Percentiles rank a stretch among this genome's conserved stretches.
Conservation (phyloP, 2,797 vertebrate species). For the Borostomias antarcticus region DNA sequence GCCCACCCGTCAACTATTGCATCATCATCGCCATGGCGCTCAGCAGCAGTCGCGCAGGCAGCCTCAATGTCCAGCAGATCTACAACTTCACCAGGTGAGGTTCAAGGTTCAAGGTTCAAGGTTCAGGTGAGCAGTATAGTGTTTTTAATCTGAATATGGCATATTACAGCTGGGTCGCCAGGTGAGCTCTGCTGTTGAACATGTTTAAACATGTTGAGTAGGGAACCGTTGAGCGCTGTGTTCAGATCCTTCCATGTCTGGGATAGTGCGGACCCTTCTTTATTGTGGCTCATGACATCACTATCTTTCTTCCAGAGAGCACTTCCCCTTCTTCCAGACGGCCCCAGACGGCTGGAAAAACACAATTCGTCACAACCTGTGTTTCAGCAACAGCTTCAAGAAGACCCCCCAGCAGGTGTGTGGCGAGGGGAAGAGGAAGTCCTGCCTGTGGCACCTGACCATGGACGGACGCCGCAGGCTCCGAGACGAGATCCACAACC, state of each 20-base stretch:
- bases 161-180: background rate
- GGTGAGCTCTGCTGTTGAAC: background rate
- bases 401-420: conserved; percentile 77
- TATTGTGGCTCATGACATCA: background rate
- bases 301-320: conserved; percentile 70
- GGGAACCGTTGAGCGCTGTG: no score
- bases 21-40: conserved; percentile 86
- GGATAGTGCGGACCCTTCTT: no score
- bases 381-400: conserved; percentile 88
- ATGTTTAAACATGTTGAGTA: no score
- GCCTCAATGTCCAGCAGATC: conserved; percentile 90
- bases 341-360: conserved; percentile 92
- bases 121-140: no score
- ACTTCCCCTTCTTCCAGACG: conserved; percentile 89
- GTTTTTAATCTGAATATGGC: no score
- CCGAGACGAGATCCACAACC: conserved; percentile 69
- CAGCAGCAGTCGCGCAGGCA: conserved; percentile 78
- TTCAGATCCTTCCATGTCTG: no score
- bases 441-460: conserved; percentile 87
- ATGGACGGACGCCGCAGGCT: conserved; percentile 80
- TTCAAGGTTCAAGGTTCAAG: no score
- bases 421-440: conserved; percentile 73
- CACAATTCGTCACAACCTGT: conserved; percentile 86
- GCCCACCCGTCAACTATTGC: conserved; percentile 87
- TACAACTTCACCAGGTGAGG: conserved; percentile 87